Base-by-base conservation (phyloP, 2,888 invertebrate species). In the Thecophora atra region DNA sequence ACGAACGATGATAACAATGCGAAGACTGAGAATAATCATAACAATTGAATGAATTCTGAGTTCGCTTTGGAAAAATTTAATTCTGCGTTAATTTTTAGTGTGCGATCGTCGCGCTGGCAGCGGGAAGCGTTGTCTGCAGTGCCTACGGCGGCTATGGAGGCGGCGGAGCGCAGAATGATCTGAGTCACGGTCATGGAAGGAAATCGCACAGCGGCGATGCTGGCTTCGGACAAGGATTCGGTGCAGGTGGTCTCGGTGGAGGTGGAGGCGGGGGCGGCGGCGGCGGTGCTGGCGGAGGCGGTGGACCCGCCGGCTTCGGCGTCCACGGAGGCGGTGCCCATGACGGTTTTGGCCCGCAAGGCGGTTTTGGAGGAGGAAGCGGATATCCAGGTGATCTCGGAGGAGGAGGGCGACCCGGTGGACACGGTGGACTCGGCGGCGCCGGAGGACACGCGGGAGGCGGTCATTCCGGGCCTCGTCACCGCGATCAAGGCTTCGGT, bases 121-220 rank as follows among this genome's bases (percentile, higher is more conserved):
- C 54, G 15, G 62, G 62, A 56, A 63, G 58, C 19, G 69, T 26
- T 64, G 30, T 69, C 28, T 30, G 17, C 28, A 66, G 60, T 37
- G 69, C 65, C 8, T 60, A 44, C 63, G 63, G 71, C 37, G 70
- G 69, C 6, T 62, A 52, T 30, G 67, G 21, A 13, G 54, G 42
- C 63, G 58, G 24, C 42, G 74, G 72, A 63, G 75, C 76, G 72
- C 76, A 77, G 80, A 76, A 75, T 80, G 77, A 73, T 80, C 74
- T 77, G 78, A 77, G 28, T 52, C 52, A 51, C 3, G 11, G 67
- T 11, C 44, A 47, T 64, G 64, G 44, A 24, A 47, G 47, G 44
- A 24, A 64, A 26, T 15, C 26, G 26, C 26, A 44, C 26, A 47
- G 64, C 26, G 24, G 64, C 26, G 15, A 58, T 24, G 7, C 47